Evolutionary conservation across 2,797 vertebrate species (phyloP), one percentile per base, ranked within the genome.

Genomic region (Tapirus indicus): DNA sequence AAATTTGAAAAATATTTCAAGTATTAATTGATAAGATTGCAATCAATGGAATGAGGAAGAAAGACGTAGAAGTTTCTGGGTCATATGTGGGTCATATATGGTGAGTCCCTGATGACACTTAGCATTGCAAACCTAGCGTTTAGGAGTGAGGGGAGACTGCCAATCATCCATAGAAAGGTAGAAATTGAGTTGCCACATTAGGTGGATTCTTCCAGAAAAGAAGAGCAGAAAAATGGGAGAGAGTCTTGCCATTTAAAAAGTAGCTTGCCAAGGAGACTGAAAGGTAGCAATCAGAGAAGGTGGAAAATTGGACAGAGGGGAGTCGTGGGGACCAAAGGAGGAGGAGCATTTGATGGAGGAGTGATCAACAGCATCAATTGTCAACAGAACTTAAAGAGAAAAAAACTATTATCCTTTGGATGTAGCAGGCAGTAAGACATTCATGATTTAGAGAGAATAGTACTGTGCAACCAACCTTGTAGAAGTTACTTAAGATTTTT

Each of bases 401-500:
- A 58, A 38, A 95, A 86, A 49, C 71, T 29, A 88, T 3, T 71
- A 5, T 56, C 56, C 20, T 93, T 94, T 68, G 85, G 87, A 85
- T 77, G 12, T 44, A 91, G 44, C 23, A 58, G 18, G 49, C 20
- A 82, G 7, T 60, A 94, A 92, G 49, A 85, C n/a, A 88, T 62
- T 69, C 16, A 82, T 86, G n/a, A 88, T 77, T 89, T 93, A 87
- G 20, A 84, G 41, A 87, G 60, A 94, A 88, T 35, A 88, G 68
- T 95, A 69, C 66, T 72, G 32, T 85, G 52, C 64, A 95, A 74
- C 69, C 89, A 90, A 35, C 25, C 62, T 74, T 83, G 47, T 58
- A 6, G 27, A 94, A 92, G 60, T 89, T 82, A 94, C 69, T 88
- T 96, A 85, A 89, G 29, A 54, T 86, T 60, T 94, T 60, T 92